Conservation (phyloP, 2,888 invertebrate species). For the Sphinx pinastri region DNA sequence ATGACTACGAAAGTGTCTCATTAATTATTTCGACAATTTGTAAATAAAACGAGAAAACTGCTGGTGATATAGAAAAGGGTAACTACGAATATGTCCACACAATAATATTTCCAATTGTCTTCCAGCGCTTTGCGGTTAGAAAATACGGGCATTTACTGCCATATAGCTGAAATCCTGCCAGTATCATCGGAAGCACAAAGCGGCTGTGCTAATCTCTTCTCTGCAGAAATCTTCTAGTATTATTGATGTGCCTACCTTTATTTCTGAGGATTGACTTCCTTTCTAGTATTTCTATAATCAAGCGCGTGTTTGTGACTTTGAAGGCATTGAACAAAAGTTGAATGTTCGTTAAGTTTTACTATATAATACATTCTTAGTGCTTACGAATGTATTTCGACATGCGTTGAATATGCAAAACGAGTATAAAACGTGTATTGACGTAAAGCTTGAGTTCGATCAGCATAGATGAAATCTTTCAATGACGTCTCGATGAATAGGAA, state of each 20-base stretch:
- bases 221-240: not conserved
- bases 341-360: too few species aligned
- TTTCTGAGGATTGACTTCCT: not conserved
- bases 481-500: not conserved
- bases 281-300: not conserved
- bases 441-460: not conserved
- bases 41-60: too few species aligned
- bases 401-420: too few species aligned
- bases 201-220: conserved; percentile 7
- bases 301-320: too few species aligned
- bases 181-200: not conserved
- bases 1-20: too few species aligned
- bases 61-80: too few species aligned
- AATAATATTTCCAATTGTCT: too few species aligned
- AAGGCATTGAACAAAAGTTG: too few species aligned
- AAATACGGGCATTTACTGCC: not conserved
- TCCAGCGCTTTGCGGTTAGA: not conserved
- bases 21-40: too few species aligned
- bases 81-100: too few species aligned
- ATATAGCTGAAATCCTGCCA: not conserved
- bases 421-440: not conserved
- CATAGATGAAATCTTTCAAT: not conserved
- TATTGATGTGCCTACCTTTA: not conserved
- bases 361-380: too few species aligned
- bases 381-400: not conserved